Base-by-base conservation (phyloP, 2,113 vertebrate species). In the Argyrosomus japonicus region DNA sequence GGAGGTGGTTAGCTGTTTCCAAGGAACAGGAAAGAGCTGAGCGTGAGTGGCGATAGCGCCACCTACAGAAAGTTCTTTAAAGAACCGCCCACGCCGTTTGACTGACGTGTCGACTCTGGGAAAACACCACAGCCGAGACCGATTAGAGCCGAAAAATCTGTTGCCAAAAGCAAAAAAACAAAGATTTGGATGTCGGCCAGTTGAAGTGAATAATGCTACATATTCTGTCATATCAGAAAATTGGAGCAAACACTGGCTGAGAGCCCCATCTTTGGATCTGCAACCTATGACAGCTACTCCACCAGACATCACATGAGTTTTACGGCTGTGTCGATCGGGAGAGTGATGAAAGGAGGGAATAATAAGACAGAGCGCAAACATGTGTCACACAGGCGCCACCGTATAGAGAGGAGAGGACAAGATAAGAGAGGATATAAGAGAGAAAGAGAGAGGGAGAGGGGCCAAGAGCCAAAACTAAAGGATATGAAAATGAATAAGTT, bases 301-400 rank as follows among this genome's bases (percentile, higher is more conserved):
- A 25, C 7, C 79, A 81, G 80, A 84, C 64, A 61, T 71, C 65
- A 63, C 51, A 53, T 3, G 32, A 61, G 67, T 10, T 79, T 83
- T 40, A 68, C 3, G 3, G 25, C 68, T 32, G n/a, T n/a, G 62
- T 81, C 4, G n/a, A 65, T 57, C 2, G 68, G 48, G 82, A 70
- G 51, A 19, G 63, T 75, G 87, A 89, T 86, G 77, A 89, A 86
- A 88, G 69, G 60, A 29, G 62, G 14, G 45, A 76, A 77, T 86
- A 81, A 90, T 75, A 29, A 27, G 61, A 77, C 13, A 32, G 77
- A 86, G 86, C 80, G 68, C 86, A 84, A 84, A 90, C 80, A 80
- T 36, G 63, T 78, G 87, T 82, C 81, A 75, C 70, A 58, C 70
- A 48, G 71, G 60, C 70, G 0, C 57, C 63, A 48, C 67, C 60